phyloP scores from a whole-genome alignment of 2,888 invertebrate genomes.

The Tenthredo distinguenda region DNA sequence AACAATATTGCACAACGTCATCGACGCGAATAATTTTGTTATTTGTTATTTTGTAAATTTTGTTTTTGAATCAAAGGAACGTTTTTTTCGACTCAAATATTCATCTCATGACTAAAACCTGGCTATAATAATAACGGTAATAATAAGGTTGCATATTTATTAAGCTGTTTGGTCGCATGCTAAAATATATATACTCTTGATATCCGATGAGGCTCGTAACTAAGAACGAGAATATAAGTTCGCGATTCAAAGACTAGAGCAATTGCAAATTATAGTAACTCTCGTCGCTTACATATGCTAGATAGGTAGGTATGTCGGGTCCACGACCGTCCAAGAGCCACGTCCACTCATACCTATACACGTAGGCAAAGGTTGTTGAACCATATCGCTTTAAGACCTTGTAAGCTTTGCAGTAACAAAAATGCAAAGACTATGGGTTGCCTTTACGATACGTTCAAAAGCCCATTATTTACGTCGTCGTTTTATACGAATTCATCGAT shows the following conservation, averaged over 20 bases:
- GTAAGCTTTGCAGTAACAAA: conserved; percentile 38
- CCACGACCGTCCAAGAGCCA: conserved; percentile 31
- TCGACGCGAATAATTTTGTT: too few relatives aligned
- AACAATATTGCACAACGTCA: too few relatives aligned
- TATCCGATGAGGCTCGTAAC: neutral
- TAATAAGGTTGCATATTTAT: too few relatives aligned
- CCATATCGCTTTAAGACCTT: conserved; percentile 41
- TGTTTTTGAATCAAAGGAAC: too few relatives aligned
- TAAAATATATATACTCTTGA: neutral
- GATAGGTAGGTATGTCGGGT: conserved; percentile 14
- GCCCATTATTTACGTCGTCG: too few relatives aligned
- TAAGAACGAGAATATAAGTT: neutral
- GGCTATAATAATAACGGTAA: too few relatives aligned
- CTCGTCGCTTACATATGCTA: neutral
- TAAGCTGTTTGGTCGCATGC: neutral
- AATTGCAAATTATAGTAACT: neutral
- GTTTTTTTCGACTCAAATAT: too few relatives aligned
- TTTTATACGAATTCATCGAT: too few relatives aligned
- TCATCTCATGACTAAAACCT: too few relatives aligned
- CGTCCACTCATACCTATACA: neutral
- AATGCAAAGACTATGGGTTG: neutral
- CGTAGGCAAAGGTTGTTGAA: conserved; percentile 45
- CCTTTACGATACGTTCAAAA: too few relatives aligned
- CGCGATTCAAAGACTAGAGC: neutral
- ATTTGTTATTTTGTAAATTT: too few relatives aligned